Conservation (phyloP, 2,113 vertebrate genomes). For the Semnornis frantzii region DNA sequence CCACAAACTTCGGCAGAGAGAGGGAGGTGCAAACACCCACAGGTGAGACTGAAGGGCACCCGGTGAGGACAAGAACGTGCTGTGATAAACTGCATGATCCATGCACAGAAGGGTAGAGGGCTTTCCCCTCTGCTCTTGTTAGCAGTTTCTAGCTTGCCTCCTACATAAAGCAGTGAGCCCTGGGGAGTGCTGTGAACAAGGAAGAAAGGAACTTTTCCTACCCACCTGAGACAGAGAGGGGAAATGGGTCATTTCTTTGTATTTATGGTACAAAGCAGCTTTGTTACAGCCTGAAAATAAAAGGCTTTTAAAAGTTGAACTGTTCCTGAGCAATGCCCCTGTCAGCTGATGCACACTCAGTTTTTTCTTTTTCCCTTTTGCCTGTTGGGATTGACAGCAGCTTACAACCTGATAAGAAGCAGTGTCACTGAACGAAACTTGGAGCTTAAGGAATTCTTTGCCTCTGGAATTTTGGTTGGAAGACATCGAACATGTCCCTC, state of each 20-base stretch:
- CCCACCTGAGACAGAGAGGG: slow-evolving; percentile 23
- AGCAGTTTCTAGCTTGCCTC: background rate
- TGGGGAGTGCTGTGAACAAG: background rate
- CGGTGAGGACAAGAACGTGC: background rate
- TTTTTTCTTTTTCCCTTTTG: background rate
- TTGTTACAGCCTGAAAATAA: slow-evolving; percentile 2
- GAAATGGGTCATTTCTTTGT: background rate
- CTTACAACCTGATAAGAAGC: background rate
- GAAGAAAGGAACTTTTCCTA: background rate
- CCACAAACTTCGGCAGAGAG: background rate
- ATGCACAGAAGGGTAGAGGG: background rate
- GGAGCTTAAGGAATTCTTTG: background rate
- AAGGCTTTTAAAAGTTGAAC: background rate
- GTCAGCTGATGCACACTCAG: background rate
- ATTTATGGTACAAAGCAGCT: slow-evolving; percentile 29
- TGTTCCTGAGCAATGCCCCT: background rate
- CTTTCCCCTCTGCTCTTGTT: background rate
- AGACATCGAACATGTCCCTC: background rate
- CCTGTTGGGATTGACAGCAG: background rate
- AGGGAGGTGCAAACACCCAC: background rate
- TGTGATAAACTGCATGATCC: background rate
- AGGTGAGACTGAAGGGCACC: background rate
- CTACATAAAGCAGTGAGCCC: background rate
- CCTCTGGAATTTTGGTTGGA: background rate
- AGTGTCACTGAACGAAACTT: background rate